Base-by-base conservation (phyloP, 2,113 vertebrate genomes). In the Notothenia rossii region DNA sequence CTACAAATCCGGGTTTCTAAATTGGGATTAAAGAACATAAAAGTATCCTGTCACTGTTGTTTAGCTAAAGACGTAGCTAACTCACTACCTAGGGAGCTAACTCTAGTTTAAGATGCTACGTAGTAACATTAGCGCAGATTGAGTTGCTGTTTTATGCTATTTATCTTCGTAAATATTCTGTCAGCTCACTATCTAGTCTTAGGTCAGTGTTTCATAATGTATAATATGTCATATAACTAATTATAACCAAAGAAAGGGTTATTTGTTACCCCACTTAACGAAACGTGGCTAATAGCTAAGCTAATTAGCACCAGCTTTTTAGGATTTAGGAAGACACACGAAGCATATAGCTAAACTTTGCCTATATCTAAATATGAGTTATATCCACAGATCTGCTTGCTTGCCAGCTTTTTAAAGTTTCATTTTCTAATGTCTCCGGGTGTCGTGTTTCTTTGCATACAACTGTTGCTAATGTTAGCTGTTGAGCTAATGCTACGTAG, bases 21-120 rank as follows among this genome's bases (percentile, higher is more conserved):
- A 43, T 66, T 22, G 60, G 33, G 40, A 60, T 46, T 15, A 40
- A 48, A 7, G 79, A 33, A 77, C 76, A 75, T 85, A 75, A 89
- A 89, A 83, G 60, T 64, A 73, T 40, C 77, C 33, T 65, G 58
- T 81, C 77, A 75, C 70, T 85, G 84, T 82, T 86, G 75, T 87
- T 84, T 74, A 80, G 84, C 84, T 67, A 67, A 51, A 48, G 78
- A 69, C 70, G 13, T 58, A 46, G 78, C 84, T 81, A 76, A 40
- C 29, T 51, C 20, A 3, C 84, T 86, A 89, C 86, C 86, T 54
- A 25, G 20, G 18, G 45, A 33, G 82, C 82, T 84, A 72, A 33
- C 22, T 33, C 4, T 61, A 55, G 51, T 75, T 62, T 79, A 62
- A 43, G 51, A 73, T 61, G 77, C 63, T 87, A 65, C 79, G 73